Percentiles rank a stretch among this genome's conserved stretches.
Evolutionary conservation across 2,888 invertebrate species (phyloP).

Genomic region (Diachrysia chrysitis): DNA sequence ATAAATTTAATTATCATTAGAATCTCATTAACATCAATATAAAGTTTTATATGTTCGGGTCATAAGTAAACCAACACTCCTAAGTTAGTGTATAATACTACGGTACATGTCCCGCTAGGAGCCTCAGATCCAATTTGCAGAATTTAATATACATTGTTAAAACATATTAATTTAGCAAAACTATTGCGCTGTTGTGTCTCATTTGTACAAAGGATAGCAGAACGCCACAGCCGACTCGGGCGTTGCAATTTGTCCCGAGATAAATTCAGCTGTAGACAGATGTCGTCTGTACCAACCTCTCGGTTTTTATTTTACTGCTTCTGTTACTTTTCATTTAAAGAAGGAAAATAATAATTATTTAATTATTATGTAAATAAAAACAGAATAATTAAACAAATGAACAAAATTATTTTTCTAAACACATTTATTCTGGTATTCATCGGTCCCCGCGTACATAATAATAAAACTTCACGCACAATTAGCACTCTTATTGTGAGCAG

Average conservation of each 20-base stretch:
- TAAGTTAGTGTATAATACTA: constrained; percentile 14
- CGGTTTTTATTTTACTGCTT: constrained; percentile 63
- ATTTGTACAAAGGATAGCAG: constrained; percentile 79
- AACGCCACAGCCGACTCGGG: constrained; percentile 62
- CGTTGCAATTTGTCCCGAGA: constrained; percentile 85
- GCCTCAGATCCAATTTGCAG: constrained; percentile 52
- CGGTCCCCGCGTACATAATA: neutral
- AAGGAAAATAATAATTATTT: constrained; percentile 18
- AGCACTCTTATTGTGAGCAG: constrained; percentile 61
- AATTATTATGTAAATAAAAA: neutral
- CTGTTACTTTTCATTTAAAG: constrained; percentile 48
- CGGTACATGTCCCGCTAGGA: constrained; percentile 45
- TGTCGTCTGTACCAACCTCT: constrained; percentile 77
- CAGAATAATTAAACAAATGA: neutral
- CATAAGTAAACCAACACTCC: neutral
- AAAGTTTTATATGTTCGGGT: neutral
- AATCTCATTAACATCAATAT: neutral
- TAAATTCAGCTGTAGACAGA: constrained; percentile 85
- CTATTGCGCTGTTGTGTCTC: constrained; percentile 80
- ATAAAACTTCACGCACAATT: constrained; percentile 38
- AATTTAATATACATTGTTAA: constrained; percentile 63
- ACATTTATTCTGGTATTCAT: neutral
- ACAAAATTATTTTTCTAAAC: neutral
- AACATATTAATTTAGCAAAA: constrained; percentile 79
- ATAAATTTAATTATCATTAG: neutral